phyloP scores from a whole-genome alignment of 2,113 vertebrate species.

The Anolis sagrei region DNA sequence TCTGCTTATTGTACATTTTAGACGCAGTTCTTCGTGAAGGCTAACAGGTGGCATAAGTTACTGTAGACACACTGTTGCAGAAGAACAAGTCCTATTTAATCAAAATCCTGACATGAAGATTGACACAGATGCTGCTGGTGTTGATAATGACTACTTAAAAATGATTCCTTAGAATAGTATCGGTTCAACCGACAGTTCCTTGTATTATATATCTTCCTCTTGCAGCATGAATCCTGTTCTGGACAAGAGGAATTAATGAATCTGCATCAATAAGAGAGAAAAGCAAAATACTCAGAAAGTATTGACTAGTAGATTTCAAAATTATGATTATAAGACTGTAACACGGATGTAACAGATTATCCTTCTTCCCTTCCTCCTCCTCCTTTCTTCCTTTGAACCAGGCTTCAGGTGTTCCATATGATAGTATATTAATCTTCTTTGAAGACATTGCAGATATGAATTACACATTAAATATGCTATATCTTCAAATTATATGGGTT shows the following conservation, averaged over 20 bases:
- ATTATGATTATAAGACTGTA: conserved; percentile 16
- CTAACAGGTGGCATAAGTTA: conserved; percentile 70
- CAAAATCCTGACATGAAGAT: conserved; percentile 57
- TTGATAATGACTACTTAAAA: conserved; percentile 33
- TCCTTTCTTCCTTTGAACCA: background rate
- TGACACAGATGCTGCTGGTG: conserved; percentile 49
- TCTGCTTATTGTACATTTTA: conserved; percentile 70
- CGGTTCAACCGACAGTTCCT: background rate
- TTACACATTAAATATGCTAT: background rate
- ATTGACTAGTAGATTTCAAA: background rate
- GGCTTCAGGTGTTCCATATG: background rate
- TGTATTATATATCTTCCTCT: conserved; percentile 47
- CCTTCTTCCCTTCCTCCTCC: too few species aligned
- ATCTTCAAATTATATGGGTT: background rate
- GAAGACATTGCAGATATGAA: background rate
- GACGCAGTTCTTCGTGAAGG: conserved; percentile 63
- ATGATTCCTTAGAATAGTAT: conserved; percentile 52
- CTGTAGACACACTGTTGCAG: conserved; percentile 57
- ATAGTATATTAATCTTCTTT: background rate
- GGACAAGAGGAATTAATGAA: conserved; percentile 34
- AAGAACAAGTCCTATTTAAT: conserved; percentile 57
- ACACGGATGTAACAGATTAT: background rate
- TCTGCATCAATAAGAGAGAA: conserved; percentile 10
- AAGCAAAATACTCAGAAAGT: conserved; percentile 34
- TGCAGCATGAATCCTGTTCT: conserved; percentile 60